Conservation (phyloP, 2,888 invertebrate species). For the Ditula angustiorana region DNA sequence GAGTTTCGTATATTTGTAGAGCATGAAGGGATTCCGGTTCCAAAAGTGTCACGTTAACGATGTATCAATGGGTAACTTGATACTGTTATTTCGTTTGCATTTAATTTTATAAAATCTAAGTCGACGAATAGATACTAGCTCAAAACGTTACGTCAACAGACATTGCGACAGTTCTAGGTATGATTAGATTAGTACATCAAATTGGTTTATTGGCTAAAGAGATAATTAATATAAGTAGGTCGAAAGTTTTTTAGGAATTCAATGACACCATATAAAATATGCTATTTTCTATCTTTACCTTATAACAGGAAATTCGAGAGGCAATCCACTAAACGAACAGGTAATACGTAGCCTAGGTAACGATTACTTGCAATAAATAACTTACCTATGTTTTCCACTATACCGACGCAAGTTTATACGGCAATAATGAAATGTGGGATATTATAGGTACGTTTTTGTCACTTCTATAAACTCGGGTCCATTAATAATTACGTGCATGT, state of each 20-base stretch:
- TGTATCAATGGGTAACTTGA: slow-evolving; percentile 27
- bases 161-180: background rate
- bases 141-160: background rate
- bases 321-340: too few species aligned
- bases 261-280: too few species aligned
- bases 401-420: too few species aligned
- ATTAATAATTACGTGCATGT: background rate
- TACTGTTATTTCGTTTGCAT: background rate
- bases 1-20: slow-evolving; percentile 35
- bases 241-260: background rate
- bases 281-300: too few species aligned
- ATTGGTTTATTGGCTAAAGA: background rate
- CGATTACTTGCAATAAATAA: too few species aligned
- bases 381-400: too few species aligned
- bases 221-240: background rate
- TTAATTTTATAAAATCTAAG: background rate
- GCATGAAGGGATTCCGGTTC: slow-evolving; percentile 36
- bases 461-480: too few species aligned
- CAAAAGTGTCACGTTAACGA: slow-evolving; percentile 18
- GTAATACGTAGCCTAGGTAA: too few species aligned
- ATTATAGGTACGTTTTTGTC: too few species aligned
- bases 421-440: too few species aligned
- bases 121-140: background rate
- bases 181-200: background rate
- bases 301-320: too few species aligned